Conservation (phyloP, 2,797 vertebrate species). For the Crenichthys baileyi region DNA sequence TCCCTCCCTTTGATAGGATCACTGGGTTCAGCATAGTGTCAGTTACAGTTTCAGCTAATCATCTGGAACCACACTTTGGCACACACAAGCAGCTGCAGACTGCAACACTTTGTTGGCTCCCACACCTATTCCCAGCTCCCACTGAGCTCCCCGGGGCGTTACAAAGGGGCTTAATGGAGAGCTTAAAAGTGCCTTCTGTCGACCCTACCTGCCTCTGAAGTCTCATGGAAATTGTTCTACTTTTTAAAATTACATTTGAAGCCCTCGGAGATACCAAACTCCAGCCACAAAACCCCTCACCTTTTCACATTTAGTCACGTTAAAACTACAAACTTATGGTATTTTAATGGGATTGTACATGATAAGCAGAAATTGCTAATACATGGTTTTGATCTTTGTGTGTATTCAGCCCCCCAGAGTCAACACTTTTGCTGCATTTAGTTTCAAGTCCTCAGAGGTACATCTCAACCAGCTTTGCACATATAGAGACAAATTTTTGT, state of each 20-base stretch:
- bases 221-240: conserved; percentile 57
- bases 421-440: not conserved
- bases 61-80: conserved; percentile 40
- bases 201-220: conserved; percentile 35
- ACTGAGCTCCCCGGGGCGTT: conserved; percentile 27
- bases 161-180: conserved; percentile 42
- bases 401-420: too few species aligned
- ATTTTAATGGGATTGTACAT: not conserved
- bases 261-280: conserved; percentile 26
- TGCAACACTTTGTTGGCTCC: conserved; percentile 8
- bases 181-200: conserved; percentile 40
- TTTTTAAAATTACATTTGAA: conserved; percentile 59
- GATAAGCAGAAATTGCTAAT: not conserved
- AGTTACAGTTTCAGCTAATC: conserved; percentile 79
- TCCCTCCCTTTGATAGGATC: conserved; percentile 73
- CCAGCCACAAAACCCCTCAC: not conserved
- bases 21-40: conserved; percentile 55
- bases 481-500: not conserved
- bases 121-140: conserved; percentile 21
- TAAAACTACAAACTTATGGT: not conserved
- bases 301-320: not conserved
- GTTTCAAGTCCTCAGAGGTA: not conserved
- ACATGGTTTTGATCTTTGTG: too few species aligned
- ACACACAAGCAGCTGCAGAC: conserved; percentile 1
- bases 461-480: not conserved